These are phyloP conservation scores for Acomys russatus DNA, from an alignment of 2,797 vertebrate species.

Conservation along the genomic window DNA sequence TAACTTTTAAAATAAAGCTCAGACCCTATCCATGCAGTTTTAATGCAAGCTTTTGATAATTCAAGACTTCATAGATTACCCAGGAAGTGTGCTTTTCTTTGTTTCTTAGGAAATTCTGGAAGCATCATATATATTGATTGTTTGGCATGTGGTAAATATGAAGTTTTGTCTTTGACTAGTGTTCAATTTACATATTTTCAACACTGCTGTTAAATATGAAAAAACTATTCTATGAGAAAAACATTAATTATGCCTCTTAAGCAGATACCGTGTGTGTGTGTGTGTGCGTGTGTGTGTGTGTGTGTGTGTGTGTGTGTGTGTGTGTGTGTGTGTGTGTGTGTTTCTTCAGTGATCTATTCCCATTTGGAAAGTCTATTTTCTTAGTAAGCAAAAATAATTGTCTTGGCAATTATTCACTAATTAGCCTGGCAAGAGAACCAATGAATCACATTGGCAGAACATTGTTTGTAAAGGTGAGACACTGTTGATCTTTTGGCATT, in stretches of 20 bases:
- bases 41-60: slow-evolving; percentile 74
- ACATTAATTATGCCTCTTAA: slow-evolving; percentile 42
- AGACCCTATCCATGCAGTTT: slow-evolving; percentile 72
- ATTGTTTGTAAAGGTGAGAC: not conserved
- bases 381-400: not conserved
- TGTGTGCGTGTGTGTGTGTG: no score
- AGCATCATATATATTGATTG: slow-evolving; percentile 9
- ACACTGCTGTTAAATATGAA: slow-evolving; percentile 27
- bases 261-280: no score
- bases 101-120: slow-evolving; percentile 64
- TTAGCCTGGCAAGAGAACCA: not conserved
- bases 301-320: no score
- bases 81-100: slow-evolving; percentile 55
- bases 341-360: no score
- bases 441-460: not conserved
- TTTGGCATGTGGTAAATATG: slow-evolving; percentile 59
- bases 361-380: not conserved
- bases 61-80: slow-evolving; percentile 59
- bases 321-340: no score
- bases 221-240: slow-evolving; percentile 50
- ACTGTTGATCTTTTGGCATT: not conserved
- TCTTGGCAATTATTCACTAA: not conserved
- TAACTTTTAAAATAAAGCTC: slow-evolving; percentile 74
- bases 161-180: slow-evolving; percentile 19
- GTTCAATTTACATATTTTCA: slow-evolving; percentile 33